These are phyloP conservation scores for Peromyscus melanophrys DNA, from an alignment of 2,797 vertebrate genomes.

Conservation along the genomic window DNA sequence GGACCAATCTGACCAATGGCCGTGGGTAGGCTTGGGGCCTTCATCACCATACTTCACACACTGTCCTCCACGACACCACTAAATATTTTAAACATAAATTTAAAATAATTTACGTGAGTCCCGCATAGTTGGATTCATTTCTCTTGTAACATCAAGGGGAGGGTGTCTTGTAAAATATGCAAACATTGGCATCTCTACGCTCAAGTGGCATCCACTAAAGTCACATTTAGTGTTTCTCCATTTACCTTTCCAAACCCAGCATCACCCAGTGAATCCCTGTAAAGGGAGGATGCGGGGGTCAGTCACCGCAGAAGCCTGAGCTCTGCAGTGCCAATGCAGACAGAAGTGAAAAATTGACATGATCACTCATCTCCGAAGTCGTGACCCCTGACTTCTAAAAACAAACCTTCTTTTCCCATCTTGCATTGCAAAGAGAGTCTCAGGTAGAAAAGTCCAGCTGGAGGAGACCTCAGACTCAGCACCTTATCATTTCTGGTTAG, in stretches of 20 bases:
- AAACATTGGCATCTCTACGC: background rate
- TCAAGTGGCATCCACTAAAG: background rate
- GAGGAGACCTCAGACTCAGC: conserved; percentile 9
- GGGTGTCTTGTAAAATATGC: fast-evolving
- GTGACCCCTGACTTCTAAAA: background rate
- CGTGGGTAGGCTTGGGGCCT: conserved; percentile 92
- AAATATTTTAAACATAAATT: conserved; percentile 8
- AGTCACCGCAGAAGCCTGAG: fast-evolving
- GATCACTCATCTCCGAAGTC: fast-evolving
- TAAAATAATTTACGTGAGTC: background rate
- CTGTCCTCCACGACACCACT: conserved; percentile 96
- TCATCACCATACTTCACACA: conserved; percentile 95
- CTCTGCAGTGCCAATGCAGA: fast-evolving
- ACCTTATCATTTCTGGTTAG: conserved; percentile 56
- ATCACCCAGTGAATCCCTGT: background rate
- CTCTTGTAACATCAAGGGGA: fast-evolving
- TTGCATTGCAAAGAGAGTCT: background rate
- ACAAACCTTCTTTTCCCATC: background rate
- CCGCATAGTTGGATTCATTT: fast-evolving
- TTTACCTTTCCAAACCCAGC: background rate
- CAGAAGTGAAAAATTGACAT: background rate
- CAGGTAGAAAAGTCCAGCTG: background rate
- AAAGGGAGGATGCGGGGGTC: background rate
- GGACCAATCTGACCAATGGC: conserved; percentile 95
- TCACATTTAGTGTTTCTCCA: background rate